Conservation (phyloP, 35 echinoderm and acorn worm genomes). For the Apostichopus japonicus region DNA sequence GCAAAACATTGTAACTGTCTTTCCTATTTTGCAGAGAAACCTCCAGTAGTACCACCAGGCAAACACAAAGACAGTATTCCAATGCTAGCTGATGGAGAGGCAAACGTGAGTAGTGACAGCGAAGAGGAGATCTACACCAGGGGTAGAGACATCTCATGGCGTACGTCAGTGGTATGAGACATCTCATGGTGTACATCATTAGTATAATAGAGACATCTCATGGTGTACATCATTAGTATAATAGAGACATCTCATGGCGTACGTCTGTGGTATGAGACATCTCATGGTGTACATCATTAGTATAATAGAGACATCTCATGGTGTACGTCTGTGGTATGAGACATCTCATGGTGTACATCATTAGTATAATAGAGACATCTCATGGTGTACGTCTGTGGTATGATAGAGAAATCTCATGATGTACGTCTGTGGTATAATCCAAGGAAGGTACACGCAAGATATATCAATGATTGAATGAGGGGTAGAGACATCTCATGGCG, state of each 20-base stretch:
- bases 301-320: neutral
- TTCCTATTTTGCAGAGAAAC: neutral
- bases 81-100: constrained; percentile 43
- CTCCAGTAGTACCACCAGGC: neutral
- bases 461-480: neutral
- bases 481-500: constrained; percentile 1
- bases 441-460: too few species aligned
- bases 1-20: too few species aligned
- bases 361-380: too few species aligned
- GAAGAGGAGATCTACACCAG: constrained; percentile 12
- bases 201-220: too few species aligned
- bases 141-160: constrained; percentile 1
- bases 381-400: neutral
- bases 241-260: neutral
- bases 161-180: neutral
- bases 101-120: constrained; percentile 28
- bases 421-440: too few species aligned
- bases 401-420: neutral
- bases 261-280: neutral
- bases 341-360: too few species aligned
- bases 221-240: too few species aligned
- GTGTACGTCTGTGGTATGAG: neutral
- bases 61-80: neutral
- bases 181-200: too few species aligned
- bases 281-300: too few species aligned